Evolutionary conservation across 2,113 vertebrate species (phyloP), one percentile per base, ranked within the genome.

Genomic region (Labeo rohita): DNA sequence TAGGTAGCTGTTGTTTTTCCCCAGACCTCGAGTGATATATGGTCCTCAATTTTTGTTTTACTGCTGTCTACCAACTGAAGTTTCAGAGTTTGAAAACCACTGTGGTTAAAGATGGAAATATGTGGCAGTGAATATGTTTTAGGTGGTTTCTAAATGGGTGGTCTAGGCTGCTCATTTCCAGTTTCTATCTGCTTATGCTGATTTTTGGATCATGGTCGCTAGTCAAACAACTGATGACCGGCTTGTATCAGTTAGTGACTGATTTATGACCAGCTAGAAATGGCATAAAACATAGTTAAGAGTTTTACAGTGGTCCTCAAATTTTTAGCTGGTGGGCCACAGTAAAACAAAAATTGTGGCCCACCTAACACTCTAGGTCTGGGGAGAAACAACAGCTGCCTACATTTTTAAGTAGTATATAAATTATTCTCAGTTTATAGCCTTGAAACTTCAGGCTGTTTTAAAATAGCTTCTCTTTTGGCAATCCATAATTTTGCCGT

Each of bases 321-420:
- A 21, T 43, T 2, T 74, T 74, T 6, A 49, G 43, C 21, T 74
- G 45, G 21, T 74, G 45, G 72, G 23, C 72, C 45, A 74, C 10
- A 23, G 11, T 49, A 47, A 74, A 74, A 49, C 8, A 45, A 43
- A 72, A 43, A 45, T 45, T 45, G 16, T 72, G 68, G 68, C 39
- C 8, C 16, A 72, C 68, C 68, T 18, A 43, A 72, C 34, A 39
- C 16, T 70, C 16, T 16, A 72, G 8, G 39, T 72, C 68, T 72
- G 16, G 68, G 68, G 68, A 45, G 39, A 45, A 72, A 72, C 39
- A 72, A 72, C 16, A 72, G 68, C 36, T 45, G 39, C 16, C 68
- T 72, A 21, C 36, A 72, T 72, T 72, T 72, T 70, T 43, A 70
- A 43, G 68, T 72, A 76, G 49, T 4, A 28, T 54, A 54, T 77